Evolutionary conservation across 2,888 invertebrate genomes (phyloP).

Genomic region (Antitype chi): DNA sequence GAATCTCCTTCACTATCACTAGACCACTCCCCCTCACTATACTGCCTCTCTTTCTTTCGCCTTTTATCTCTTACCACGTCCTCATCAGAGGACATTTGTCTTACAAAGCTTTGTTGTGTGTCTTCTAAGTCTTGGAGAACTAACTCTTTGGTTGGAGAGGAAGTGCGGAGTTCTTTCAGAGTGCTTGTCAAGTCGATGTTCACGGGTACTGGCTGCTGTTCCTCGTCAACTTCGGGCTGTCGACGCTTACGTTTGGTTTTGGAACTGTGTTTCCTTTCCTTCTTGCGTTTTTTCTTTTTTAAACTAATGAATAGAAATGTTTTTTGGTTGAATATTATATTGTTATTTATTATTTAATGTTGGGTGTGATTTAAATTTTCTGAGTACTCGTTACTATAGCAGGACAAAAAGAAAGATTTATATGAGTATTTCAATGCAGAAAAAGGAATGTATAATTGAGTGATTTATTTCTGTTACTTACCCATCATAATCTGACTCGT

Average conservation of each 20-base stretch:
- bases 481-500: constrained; percentile 82
- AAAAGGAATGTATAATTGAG: no score
- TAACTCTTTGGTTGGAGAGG: constrained; percentile 83
- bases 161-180: constrained; percentile 80
- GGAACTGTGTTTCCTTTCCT: constrained; percentile 81
- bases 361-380: neutral
- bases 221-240: constrained; percentile 68
- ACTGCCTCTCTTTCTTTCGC: constrained; percentile 80
- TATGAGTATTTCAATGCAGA: no score
- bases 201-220: constrained; percentile 68
- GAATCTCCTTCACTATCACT: constrained; percentile 84
- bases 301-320: constrained; percentile 70
- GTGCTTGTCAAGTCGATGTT: constrained; percentile 83
- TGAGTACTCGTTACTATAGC: neutral
- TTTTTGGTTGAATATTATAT: neutral
- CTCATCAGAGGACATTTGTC: constrained; percentile 72
- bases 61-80: constrained; percentile 68
- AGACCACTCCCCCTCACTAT: constrained; percentile 89
- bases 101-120: constrained; percentile 45
- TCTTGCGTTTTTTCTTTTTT: constrained; percentile 84
- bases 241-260: constrained; percentile 80
- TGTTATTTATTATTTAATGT: no score
- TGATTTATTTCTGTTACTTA: constrained; percentile 60
- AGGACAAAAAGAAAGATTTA: no score
- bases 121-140: constrained; percentile 71